Evolutionary conservation across 2,888 invertebrate species (phyloP).

Genomic region (Cerceris rybyensis): DNA sequence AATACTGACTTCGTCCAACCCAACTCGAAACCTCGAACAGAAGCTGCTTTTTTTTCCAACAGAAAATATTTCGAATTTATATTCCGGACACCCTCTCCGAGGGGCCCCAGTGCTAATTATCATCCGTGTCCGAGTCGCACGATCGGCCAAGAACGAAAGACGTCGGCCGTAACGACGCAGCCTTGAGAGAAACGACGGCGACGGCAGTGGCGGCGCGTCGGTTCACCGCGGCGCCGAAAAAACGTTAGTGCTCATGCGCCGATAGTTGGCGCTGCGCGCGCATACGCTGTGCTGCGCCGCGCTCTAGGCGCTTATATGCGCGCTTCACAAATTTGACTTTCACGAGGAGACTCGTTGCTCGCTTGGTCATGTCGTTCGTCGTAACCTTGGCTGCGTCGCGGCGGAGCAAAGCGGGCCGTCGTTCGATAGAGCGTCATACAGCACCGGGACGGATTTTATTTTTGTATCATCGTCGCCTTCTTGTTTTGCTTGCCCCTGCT

Average conservation of each 20-base stretch:
- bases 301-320: constrained; percentile 13
- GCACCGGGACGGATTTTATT: constrained; percentile 65
- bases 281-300: constrained; percentile 7
- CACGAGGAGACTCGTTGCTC: constrained; percentile 56
- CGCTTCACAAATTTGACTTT: constrained; percentile 63
- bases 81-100: constrained; percentile 16
- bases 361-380: constrained; percentile 28
- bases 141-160: constrained; percentile 38
- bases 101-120: constrained; percentile 40
- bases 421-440: constrained; percentile 27
- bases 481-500: constrained; percentile 48
- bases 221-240: constrained; percentile 51
- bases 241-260: constrained; percentile 30
- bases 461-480: constrained; percentile 58
- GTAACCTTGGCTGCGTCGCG: constrained; percentile 62
- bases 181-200: constrained; percentile 46
- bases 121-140: constrained; percentile 32
- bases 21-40: too few species aligned
- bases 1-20: too few species aligned
- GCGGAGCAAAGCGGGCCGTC: constrained; percentile 33
- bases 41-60: too few species aligned
- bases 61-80: constrained; percentile 4
- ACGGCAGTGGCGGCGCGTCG: constrained; percentile 27
- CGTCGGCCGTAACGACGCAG: constrained; percentile 54
- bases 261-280: constrained; percentile 23